A percentile compares a stretch with the other conserved stretches of the same genome.
Conservation (phyloP, 2,888 invertebrate genomes). For the Nasonovia ribisnigri region DNA sequence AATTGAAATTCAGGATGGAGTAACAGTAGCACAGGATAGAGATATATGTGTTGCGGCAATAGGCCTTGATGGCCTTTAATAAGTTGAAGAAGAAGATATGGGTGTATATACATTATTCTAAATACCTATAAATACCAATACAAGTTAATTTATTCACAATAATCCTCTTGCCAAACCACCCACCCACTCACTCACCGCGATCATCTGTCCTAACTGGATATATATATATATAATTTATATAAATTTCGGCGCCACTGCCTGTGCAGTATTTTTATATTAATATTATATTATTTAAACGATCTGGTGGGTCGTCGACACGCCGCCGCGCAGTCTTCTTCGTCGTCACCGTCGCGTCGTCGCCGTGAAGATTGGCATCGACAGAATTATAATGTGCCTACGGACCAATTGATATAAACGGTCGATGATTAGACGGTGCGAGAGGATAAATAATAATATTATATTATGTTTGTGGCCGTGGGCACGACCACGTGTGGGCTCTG, state of each 20-base stretch:
- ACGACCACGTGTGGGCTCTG: conserved; percentile 5
- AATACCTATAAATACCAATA: too few species aligned
- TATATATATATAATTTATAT: neutral
- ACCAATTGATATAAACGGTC: conserved; percentile 29
- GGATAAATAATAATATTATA: neutral
- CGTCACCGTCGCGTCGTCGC: neutral
- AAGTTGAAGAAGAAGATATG: too few species aligned
- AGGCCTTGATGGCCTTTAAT: too few species aligned
- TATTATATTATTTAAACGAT: neutral
- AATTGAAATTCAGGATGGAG: too few species aligned
- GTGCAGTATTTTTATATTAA: neutral
- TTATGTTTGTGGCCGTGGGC: conserved; percentile 13
- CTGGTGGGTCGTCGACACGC: neutral
- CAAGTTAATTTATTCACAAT: neutral
- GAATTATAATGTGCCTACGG: conserved; percentile 9
- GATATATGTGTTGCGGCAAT: too few species aligned
- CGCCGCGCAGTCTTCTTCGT: neutral
- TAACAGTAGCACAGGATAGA: too few species aligned
- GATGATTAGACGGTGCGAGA: neutral
- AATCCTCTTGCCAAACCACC: neutral
- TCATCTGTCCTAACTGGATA: neutral
- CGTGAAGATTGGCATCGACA: neutral
- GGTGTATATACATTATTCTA: neutral
- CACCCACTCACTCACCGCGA: neutral
- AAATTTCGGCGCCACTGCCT: neutral